Percentiles rank a stretch among this genome's conserved stretches.
These are phyloP conservation scores for Erythrolamprus reginae DNA, from an alignment of 2,113 vertebrate genomes.

Conservation along the genomic window DNA sequence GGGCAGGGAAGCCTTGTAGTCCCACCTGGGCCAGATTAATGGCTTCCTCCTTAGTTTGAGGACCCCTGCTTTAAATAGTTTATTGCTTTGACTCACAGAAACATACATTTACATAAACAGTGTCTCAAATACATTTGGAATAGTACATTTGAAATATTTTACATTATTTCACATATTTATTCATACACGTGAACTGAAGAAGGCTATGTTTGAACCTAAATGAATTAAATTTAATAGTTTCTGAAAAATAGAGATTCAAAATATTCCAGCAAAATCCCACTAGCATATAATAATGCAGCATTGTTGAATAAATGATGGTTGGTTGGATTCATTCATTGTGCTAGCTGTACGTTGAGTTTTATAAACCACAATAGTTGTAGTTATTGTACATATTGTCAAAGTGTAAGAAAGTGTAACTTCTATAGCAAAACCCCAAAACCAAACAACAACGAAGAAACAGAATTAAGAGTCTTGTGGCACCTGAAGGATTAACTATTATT, in stretches of 20 bases:
- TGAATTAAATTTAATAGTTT: neutral
- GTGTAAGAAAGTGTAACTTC: neutral
- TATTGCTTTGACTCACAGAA: neutral
- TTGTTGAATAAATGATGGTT: neutral
- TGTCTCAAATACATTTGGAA: neutral
- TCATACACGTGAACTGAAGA: neutral
- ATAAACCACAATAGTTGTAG: neutral
- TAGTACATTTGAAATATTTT: neutral
- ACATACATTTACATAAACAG: neutral
- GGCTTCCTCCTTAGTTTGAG: too few species aligned
- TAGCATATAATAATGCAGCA: neutral
- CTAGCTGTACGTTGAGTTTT: neutral
- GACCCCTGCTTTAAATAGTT: neutral
- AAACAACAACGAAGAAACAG: neutral
- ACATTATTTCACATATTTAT: neutral
- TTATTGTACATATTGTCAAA: neutral
- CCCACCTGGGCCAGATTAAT: too few species aligned
- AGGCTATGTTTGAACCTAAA: neutral
- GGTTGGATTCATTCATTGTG: neutral
- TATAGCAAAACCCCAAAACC: neutral
- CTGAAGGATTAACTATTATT: neutral
- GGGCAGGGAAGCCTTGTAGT: too few species aligned
- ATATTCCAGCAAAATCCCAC: neutral
- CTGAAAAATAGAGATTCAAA: neutral
- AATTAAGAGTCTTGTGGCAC: neutral